Percentiles rank a stretch among this genome's conserved stretches.
Conservation (phyloP, 2,888 invertebrate genomes). For the Melieria picta region DNA sequence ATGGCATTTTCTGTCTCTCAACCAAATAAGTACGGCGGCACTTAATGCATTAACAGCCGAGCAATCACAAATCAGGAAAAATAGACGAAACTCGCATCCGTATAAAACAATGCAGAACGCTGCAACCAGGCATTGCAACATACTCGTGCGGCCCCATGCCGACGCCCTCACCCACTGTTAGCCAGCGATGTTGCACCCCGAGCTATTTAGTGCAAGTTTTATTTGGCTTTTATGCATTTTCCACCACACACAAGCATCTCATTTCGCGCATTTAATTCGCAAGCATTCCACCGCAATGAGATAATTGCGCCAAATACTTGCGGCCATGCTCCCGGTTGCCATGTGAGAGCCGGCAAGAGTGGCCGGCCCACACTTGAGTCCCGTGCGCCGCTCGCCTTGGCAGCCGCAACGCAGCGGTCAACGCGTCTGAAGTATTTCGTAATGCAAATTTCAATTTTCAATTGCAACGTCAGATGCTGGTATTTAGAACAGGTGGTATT, state of each 20-base stretch:
- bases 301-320: constrained; percentile 29
- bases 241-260: background rate
- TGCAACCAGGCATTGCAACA: background rate
- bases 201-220: constrained; percentile 24
- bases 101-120: background rate
- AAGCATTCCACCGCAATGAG: constrained; percentile 10
- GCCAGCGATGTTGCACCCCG: constrained; percentile 3
- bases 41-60: background rate
- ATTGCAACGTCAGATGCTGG: constrained; percentile 23
- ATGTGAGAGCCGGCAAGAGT: background rate
- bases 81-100: no score
- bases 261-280: constrained; percentile 13
- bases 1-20: no score
- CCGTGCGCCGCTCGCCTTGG: background rate
- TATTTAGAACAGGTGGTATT: constrained; percentile 34
- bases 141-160: no score
- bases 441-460: constrained; percentile 14
- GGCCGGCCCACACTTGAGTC: background rate
- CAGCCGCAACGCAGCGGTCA: background rate
- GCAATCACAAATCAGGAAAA: no score
- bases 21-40: no score
- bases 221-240: background rate
- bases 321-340: background rate
- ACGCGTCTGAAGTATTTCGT: constrained; percentile 8
- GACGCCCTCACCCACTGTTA: constrained; percentile 1